Evolutionary conservation across 1,140 invertebrate genomes (phyloP), one percentile per base, ranked within the genome.

Genomic region (Temnothorax curvispinosus): DNA sequence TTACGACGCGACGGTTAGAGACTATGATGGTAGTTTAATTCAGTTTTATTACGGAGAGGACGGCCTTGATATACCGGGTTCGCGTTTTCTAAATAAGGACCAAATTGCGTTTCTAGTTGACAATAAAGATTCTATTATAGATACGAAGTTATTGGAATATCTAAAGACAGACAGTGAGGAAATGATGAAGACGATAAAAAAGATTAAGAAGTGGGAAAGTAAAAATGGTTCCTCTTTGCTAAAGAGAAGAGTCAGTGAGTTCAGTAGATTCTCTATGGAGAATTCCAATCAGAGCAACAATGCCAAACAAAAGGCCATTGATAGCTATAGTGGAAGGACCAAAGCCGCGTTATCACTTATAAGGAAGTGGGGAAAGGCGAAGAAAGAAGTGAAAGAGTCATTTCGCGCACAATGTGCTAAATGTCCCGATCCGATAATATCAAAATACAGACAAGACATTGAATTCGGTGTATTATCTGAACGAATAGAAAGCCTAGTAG

Each of bases 11-110:
- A 99, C 99, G 2, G 99, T 99, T 0, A 96, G 99, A 82, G 99
- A 99, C 95, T 97, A 97, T 87, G 99, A 99, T 95, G 97, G 98
- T 41, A 98, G 97, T 94, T 96, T 99, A n/a, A 96, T 99, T 82
- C 99, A 99, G 95, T 96, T 96, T 94, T 96, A 97, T n/a, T 99
- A 99, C 94, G 99, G 99, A 3, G 99, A 99, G 96, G 99, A 99
- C 96, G 99, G 99, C 0, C 95, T 99, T 65, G 99, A 99, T 94
- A 97, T 99, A 65, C 95, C 97, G 0, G 98, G 98, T 94, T 97
- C 97, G 11, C 97, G 98, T 90, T 99, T 98, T 93, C 95, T 99
- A 1, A 97, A 97, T 67, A 94, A 97, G 41, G 97, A 98, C 52
- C 98, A 98, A 88, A 96, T 99, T 4, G 94, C 96, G 47, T 99